Evolutionary conservation across 2,113 vertebrate genomes (phyloP), one percentile per base, ranked within the genome.

Genomic region (Neomonachus schauinslandi): DNA sequence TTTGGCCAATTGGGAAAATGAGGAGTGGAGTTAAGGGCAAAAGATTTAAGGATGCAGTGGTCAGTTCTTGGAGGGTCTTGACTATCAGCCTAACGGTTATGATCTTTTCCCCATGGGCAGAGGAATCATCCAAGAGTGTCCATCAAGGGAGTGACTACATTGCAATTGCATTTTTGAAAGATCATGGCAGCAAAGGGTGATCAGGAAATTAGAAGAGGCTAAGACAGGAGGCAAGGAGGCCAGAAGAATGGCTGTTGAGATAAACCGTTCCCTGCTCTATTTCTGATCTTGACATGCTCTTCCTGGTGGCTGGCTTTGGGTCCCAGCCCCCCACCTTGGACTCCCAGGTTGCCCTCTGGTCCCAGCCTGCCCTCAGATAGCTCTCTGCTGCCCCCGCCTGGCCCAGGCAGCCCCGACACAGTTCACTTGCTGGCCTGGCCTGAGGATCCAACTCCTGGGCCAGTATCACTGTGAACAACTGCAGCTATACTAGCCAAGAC

Each of bases 321-420:
- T 69, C 84, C 74, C 65, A 89, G 33, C 16, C 55, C 55, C 91
- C 77, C 31, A 86, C 86, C 80, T 77, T 14, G 89, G 90, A 88
- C 91, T 93, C 80, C 85, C 74, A 65, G 61, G 63, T 92, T 92
- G 91, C 53, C 97, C 80, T 9, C 61, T 42, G 71, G 87, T 55
- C 94, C 91, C 53, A 74, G 57, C 4, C 67, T 95, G 93, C 94
- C 97, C 88, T 97, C 94, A 69, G 93, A 95, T 92, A 83, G 98
- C 95, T 98, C 97, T 98, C 97, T 98, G 98, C 98, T 98, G 98
- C 98, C 98, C 97, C 96, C 98, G 94, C 49, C 97, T 97, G 98
- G 95, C n/a, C 84, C 80, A 97, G 91, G 63, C 3, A 72, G 74
- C n/a, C 57, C 94, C 59, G 76, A 81, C 69, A 88, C 94, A 33